Conservation (phyloP, 2,888 invertebrate genomes). For the Nomada goodeniana region DNA sequence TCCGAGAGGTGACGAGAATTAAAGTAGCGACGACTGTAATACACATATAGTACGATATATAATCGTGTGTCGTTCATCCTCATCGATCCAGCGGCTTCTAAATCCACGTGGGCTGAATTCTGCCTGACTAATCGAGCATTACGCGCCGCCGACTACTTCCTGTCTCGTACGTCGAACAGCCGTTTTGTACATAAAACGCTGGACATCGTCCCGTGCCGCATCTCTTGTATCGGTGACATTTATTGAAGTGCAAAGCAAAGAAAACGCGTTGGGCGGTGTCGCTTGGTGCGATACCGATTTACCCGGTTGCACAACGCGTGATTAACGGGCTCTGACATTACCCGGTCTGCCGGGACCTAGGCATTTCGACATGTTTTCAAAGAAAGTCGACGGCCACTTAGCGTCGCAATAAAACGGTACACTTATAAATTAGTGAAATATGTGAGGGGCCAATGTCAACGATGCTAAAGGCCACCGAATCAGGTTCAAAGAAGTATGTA, state of each 20-base stretch:
- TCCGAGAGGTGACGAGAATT: not conserved
- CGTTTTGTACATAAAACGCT: not conserved
- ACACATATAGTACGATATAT: too few species aligned
- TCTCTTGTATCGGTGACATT: conserved; percentile 2
- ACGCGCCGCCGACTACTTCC: not conserved
- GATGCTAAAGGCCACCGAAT: not conserved
- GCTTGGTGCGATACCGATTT: conserved; percentile 19
- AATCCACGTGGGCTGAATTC: not conserved
- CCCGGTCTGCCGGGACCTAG: not conserved
- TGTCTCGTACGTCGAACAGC: not conserved
- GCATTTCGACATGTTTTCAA: not conserved
- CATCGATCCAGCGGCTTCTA: not conserved
- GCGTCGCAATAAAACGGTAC: not conserved
- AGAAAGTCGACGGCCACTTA: not conserved
- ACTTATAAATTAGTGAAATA: not conserved
- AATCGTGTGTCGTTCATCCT: too few species aligned
- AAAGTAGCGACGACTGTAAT: not conserved
- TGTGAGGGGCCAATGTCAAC: not conserved
- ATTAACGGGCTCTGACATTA: conserved; percentile 11
- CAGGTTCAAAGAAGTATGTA: not conserved
- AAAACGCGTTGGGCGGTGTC: not conserved
- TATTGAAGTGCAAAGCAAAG: conserved; percentile 24
- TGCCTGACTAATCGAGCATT: not conserved
- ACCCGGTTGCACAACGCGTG: conserved; percentile 18
- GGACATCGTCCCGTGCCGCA: not conserved